Evolutionary conservation across 2,113 vertebrate species (phyloP), one percentile per base, ranked within the genome.

Genomic region (Bufo bufo): DNA sequence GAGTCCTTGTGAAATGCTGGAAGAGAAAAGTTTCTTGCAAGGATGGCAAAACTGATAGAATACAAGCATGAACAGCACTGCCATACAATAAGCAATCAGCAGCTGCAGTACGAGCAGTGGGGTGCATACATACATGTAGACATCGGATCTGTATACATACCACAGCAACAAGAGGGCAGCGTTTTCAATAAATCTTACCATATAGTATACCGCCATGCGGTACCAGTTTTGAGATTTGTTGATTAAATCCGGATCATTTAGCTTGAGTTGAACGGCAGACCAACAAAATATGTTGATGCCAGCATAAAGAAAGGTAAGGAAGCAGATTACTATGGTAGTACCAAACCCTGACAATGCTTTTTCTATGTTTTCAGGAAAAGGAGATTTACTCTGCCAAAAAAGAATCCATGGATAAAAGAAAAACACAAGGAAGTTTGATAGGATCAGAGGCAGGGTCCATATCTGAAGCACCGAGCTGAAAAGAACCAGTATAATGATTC

Each of bases 261-360:
- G 95, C 90, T 98, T 96, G 86, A 99, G 96, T 89, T 99, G 98
- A 66, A 96, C 97, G 0, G 97, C 98, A 0, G 98, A 99, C 98
- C 98, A 99, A 94, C 98, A 99, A 94, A 99, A 99, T 96, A 99
- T 97, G 91, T 99, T 99, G 94, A 99, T 99, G 83, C 97, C 97
- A 0, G 98, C 97, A 4, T 99, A 99, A 49, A 99, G 95, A 82
- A 99, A 97, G 1, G 98, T 99, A 85, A 99, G 96, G 87, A 98
- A 94, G 92, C 97, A 96, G 12, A 99, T 94, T 52, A 97, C 97
- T 0, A 98, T 96, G 89, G 97, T 96, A 43, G 98, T 99, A 45
- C 98, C 98, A 3, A 99, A 93, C 33, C 96, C 93, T 77, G 93
- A 97, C 92, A 99, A 89, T 0, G 97, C 97, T 90, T 99, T 99